These are phyloP conservation scores for Campaea margaritaria DNA, from an alignment of 2,888 invertebrate species.

Conservation along the genomic window DNA sequence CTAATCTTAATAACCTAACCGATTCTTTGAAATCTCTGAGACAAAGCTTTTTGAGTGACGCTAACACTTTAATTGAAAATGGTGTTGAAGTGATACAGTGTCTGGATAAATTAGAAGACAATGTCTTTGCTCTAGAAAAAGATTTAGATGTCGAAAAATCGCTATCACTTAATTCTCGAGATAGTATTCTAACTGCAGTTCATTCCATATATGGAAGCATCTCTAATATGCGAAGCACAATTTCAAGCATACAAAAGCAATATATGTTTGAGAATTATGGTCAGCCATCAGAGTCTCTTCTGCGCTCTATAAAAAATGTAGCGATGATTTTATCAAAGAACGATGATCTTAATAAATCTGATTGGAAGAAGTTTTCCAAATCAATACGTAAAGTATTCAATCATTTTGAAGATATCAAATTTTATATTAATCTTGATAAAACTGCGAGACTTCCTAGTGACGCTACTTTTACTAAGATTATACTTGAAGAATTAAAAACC, in stretches of 20 bases:
- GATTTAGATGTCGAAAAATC: slow-evolving; percentile 54
- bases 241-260: slow-evolving; percentile 75
- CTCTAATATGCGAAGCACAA: slow-evolving; percentile 82
- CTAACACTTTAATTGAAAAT: slow-evolving; percentile 70
- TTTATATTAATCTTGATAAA: slow-evolving; percentile 79
- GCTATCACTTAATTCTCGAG: slow-evolving; percentile 58
- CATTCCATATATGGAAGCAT: slow-evolving; percentile 82
- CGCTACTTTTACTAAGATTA: slow-evolving; percentile 72
- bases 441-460: slow-evolving; percentile 77
- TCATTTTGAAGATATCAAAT: slow-evolving; percentile 80
- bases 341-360: slow-evolving; percentile 42
- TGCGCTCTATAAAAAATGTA: slow-evolving; percentile 68
- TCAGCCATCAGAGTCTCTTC: slow-evolving; percentile 67
- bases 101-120: slow-evolving; percentile 76
- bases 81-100: slow-evolving; percentile 71
- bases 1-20: slow-evolving; percentile 56
- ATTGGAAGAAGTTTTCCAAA: slow-evolving; percentile 64
- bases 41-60: slow-evolving; percentile 56
- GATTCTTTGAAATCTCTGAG: slow-evolving; percentile 63
- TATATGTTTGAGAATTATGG: slow-evolving; percentile 78
- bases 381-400: slow-evolving; percentile 69
- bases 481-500: slow-evolving; percentile 65
- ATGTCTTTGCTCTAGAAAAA: slow-evolving; percentile 70
- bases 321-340: slow-evolving; percentile 44
- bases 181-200: slow-evolving; percentile 74